Conservation (phyloP, 2,888 invertebrate species). For the Pandemis heparana region DNA sequence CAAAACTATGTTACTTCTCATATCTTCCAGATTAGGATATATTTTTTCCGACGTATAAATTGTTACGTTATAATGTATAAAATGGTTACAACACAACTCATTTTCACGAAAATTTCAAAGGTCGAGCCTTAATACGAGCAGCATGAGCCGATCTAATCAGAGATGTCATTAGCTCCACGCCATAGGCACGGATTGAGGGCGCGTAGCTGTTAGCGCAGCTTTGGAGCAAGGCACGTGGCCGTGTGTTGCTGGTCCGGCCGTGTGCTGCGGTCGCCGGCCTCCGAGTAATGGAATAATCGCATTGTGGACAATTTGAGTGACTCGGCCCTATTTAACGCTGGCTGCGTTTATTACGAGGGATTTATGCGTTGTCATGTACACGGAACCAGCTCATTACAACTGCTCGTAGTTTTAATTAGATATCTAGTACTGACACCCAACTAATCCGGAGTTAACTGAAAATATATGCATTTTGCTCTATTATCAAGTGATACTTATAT, state of each 20-base stretch:
- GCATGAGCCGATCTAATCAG: slow-evolving; percentile 33
- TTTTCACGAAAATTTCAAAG: no score
- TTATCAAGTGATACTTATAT: slow-evolving; percentile 1
- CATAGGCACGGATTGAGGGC: slow-evolving; percentile 15
- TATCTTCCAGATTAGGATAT: no score
- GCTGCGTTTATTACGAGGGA: slow-evolving; percentile 78
- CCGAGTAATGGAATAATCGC: slow-evolving; percentile 79
- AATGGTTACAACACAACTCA: no score
- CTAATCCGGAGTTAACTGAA: slow-evolving; percentile 57
- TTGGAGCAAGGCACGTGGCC: slow-evolving; percentile 20
- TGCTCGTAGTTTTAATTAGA: slow-evolving; percentile 78
- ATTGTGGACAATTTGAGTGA: slow-evolving; percentile 82
- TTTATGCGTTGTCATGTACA: slow-evolving; percentile 81
- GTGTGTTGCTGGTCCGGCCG: slow-evolving; percentile 51
- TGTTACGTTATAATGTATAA: no score
- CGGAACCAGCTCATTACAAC: slow-evolving; percentile 75
- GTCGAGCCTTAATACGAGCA: slow-evolving; percentile 21
- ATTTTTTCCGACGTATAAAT: no score
- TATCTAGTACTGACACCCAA: slow-evolving; percentile 57
- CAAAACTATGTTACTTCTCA: no score
- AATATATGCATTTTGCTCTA: slow-evolving; percentile 35
- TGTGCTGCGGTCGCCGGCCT: slow-evolving; percentile 64
- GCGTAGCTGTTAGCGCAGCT: slow-evolving; percentile 28
- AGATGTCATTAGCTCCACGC: slow-evolving; percentile 37
- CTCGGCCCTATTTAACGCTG: slow-evolving; percentile 77